Evolutionary conservation across 2,888 invertebrate species (phyloP).

Genomic region (Eulithis prunata): DNA sequence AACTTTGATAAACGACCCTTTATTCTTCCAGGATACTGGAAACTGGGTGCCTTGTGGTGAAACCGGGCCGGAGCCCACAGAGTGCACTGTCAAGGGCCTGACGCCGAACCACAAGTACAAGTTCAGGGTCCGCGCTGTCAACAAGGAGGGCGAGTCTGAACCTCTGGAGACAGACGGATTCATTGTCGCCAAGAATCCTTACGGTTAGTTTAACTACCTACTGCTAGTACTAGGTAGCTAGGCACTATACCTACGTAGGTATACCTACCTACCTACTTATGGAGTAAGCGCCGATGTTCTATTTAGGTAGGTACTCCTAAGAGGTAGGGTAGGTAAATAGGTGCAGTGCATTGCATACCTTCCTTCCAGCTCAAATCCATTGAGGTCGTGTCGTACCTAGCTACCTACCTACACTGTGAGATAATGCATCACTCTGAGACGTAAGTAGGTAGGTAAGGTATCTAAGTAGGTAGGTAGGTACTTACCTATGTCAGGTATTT

Average conservation of each 20-base stretch:
- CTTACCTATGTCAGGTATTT: too few relatives aligned
- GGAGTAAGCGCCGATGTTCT: not conserved
- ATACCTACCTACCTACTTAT: too few relatives aligned
- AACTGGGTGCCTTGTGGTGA: constrained; percentile 98
- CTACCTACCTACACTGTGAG: too few relatives aligned
- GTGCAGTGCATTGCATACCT: too few relatives aligned
- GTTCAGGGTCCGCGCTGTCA: constrained; percentile 98
- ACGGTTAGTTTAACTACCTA: constrained; percentile 84
- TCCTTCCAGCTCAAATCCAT: too few relatives aligned
- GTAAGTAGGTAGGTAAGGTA: too few relatives aligned
- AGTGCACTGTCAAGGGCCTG: constrained; percentile 94
- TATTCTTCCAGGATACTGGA: constrained; percentile 88
- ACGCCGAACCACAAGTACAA: constrained; percentile 98
- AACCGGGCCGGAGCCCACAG: constrained; percentile 91
- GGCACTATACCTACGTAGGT: not conserved
- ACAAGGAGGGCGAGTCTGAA: constrained; percentile 98
- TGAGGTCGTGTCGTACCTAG: too few relatives aligned
- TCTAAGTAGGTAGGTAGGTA: too few relatives aligned
- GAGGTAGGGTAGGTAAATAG: too few relatives aligned
- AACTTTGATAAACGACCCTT: not conserved
- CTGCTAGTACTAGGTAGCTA: not conserved
- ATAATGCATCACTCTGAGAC: too few relatives aligned
- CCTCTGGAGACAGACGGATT: constrained; percentile 95
- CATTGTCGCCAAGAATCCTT: constrained; percentile 97
- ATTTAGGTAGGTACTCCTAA: not conserved